Percentiles rank a stretch among this genome's conserved stretches.
These are phyloP conservation scores for Drosophila tsacasi DNA, from an alignment of 1,140 invertebrate species.

Conservation along the genomic window DNA sequence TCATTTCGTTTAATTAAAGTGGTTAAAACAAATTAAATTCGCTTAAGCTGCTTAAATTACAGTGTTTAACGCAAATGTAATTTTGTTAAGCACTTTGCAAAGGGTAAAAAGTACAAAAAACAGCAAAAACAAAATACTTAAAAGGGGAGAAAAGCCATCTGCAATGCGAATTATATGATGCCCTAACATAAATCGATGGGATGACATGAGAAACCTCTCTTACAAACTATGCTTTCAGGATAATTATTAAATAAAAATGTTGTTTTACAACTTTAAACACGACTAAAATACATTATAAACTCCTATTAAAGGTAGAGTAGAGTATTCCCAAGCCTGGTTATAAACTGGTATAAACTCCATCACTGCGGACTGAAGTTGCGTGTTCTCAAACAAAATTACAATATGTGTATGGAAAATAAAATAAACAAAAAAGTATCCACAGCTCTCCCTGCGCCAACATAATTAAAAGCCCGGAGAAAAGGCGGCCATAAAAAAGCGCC, in stretches of 20 bases:
- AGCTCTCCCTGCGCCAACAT: slow-evolving; percentile 46
- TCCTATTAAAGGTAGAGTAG: not conserved
- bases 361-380: slow-evolving; percentile 31
- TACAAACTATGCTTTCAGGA: not conserved
- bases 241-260: not conserved
- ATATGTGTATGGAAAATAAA: slow-evolving; percentile 26
- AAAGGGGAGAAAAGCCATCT: slow-evolving; percentile 11
- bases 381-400: slow-evolving; percentile 43
- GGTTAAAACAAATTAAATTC: slow-evolving; percentile 70
- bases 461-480: slow-evolving; percentile 57
- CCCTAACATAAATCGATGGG: not conserved
- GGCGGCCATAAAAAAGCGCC: slow-evolving; percentile 24
- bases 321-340: not conserved
- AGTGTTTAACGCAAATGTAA: slow-evolving; percentile 77
- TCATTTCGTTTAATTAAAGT: slow-evolving; percentile 73
- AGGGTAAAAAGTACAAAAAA: slow-evolving; percentile 22
- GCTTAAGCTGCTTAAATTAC: slow-evolving; percentile 76
- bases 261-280: no score
- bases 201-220: no score
- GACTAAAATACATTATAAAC: not conserved
- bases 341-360: not conserved
- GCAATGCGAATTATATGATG: slow-evolving; percentile 2
- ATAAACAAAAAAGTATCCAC: slow-evolving; percentile 32
- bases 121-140: slow-evolving; percentile 17
- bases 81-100: slow-evolving; percentile 54